Conservation (phyloP, 2,113 vertebrate genomes). For the Tupaia chinensis region DNA sequence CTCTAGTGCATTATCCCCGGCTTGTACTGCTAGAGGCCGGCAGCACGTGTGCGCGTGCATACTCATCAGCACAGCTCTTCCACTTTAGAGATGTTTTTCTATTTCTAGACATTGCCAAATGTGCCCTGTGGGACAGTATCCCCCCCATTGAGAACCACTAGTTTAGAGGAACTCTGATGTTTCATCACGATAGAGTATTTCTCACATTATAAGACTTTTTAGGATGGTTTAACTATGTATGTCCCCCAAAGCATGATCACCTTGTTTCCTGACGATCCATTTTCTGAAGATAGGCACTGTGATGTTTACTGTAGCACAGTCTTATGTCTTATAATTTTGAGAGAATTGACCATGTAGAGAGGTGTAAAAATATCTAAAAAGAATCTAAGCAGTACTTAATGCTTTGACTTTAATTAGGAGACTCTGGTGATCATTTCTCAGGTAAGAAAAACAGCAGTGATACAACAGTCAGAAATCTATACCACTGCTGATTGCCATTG, state of each 20-base stretch:
- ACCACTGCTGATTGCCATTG: not conserved
- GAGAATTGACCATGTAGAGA: not conserved
- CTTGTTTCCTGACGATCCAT: not conserved
- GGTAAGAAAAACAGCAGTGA: not conserved
- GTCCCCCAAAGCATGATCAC: not conserved
- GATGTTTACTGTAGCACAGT: not conserved
- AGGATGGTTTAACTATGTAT: not conserved
- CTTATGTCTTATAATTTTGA: not conserved
- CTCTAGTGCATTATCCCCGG: not conserved
- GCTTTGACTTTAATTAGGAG: conserved; percentile 1
- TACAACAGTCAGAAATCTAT: not conserved
- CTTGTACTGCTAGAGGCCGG: not conserved
- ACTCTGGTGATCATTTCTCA: not conserved
- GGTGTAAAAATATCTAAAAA: not conserved
- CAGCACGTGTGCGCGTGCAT: fast-evolving
- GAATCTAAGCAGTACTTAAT: not conserved
- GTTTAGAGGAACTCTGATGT: conserved; percentile 22
- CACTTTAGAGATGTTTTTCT: not conserved
- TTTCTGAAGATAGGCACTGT: not conserved
- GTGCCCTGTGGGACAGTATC: not conserved
- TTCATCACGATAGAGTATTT: not conserved
- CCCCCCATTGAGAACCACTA: not conserved
- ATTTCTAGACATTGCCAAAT: not conserved
- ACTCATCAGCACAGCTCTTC: no score
- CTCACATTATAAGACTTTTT: not conserved